Base-by-base conservation (phyloP, 2,113 vertebrate genomes). In the Motacilla alba region DNA sequence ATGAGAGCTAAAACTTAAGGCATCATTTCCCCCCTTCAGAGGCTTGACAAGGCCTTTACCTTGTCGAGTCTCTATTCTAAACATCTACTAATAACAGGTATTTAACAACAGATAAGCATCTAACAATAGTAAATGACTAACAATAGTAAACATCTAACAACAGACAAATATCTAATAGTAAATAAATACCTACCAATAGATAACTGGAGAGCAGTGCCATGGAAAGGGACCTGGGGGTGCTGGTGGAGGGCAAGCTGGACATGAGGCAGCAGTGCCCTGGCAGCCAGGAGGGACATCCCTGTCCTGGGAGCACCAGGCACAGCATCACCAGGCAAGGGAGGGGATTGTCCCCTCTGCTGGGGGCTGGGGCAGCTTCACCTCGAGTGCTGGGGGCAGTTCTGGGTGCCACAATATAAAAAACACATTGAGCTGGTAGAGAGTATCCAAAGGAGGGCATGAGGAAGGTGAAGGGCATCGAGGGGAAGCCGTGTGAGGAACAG, bases 401-500 rank as follows among this genome's bases (percentile, higher is more conserved):
- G 39, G 7, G 39, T n/a, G 41, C 16, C 20, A 24, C 20, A 30
- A 7, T 3, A 2, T 7, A 59, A 58, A 13, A n/a, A 41, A 52
- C 15, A n/a, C 4, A 17, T 17, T 2, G 9, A 37, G 10, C 10
- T 27, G 11, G 10, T 9, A 18, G 11, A 13, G 3, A 39, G 4
- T 8, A 4, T 24, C 15, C 37, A 67, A 46, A 82, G 53, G 21
- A 43, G 35, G 31, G 26, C 35, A 50, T 0, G 2, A 37, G 19
- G 46, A 39, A 7, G 9, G 39, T 11, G 53, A 26, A n/a, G 20
- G 59, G 44, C 10, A 60, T 24, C 8, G 19, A 37, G 33, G 22
- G 27, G 35, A 88, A 58, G 58, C 24, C 0, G 6, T 18, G 6
- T 50, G 50, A 80, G 50, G 15, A 73, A 31, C 0, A 0, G 44